phyloP scores from a whole-genome alignment of 1,140 invertebrate genomes.

The Panulirus ornatus region DNA sequence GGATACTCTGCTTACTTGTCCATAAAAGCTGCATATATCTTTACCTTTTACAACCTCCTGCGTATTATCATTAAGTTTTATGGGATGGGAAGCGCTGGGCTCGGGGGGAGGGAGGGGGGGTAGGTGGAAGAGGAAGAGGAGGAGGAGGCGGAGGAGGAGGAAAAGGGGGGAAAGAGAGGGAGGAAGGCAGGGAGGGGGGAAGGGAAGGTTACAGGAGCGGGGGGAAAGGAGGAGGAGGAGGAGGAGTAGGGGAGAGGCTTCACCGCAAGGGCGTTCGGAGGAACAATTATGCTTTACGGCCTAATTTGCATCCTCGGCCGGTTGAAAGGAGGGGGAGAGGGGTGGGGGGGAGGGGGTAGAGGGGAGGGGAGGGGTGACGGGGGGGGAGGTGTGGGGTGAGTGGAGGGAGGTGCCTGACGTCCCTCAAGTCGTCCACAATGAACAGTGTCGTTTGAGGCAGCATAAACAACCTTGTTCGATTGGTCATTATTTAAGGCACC shows the following conservation, averaged over 20 bases:
- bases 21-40: slow-evolving; percentile 45
- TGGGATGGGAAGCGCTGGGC: slow-evolving; percentile 36
- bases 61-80: slow-evolving; percentile 60
- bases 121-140: neutral
- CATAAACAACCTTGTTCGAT: no score
- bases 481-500: no score
- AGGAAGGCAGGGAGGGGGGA: neutral
- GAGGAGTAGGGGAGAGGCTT: no score
- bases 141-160: neutral
- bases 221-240: neutral
- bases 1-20: slow-evolving; percentile 34
- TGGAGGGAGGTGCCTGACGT: neutral
- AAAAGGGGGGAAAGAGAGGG: neutral
- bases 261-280: neutral
- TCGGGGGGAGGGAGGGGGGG: neutral
- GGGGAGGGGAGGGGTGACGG: no score
- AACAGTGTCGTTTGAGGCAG: no score
- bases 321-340: neutral
- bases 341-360: neutral
- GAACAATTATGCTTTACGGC: neutral
- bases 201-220: neutral
- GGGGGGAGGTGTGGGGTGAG: neutral
- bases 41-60: slow-evolving; percentile 24
- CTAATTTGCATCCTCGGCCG: no score
- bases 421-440: neutral